phyloP scores from a whole-genome alignment of 2,888 invertebrate species.

The Pardosa pseudoannulata region DNA sequence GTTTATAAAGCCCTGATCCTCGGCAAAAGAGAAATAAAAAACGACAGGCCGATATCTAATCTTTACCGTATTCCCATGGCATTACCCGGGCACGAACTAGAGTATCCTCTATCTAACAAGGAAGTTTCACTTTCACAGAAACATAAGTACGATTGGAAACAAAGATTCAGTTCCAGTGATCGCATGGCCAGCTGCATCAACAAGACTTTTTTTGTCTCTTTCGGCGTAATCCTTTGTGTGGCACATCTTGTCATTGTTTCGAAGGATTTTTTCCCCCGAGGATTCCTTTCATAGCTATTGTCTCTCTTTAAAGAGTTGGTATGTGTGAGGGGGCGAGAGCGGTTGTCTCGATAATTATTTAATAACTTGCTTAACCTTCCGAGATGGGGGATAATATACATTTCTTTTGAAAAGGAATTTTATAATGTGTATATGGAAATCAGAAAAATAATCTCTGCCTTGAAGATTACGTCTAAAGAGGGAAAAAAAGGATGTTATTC shows the following conservation, averaged over 20 bases:
- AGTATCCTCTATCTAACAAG: neutral
- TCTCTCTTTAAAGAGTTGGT: neutral
- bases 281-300: neutral
- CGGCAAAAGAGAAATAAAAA: too few species aligned
- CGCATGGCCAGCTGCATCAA: conserved; percentile 7
- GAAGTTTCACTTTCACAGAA: conserved; percentile 15
- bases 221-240: neutral
- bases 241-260: conserved; percentile 5
- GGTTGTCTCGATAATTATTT: neutral
- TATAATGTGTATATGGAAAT: neutral
- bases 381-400: neutral
- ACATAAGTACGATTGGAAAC: neutral
- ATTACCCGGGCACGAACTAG: too few species aligned
- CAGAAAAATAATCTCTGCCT: neutral
- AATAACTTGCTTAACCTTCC: neutral
- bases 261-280: neutral
- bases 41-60: too few species aligned
- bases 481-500: neutral
- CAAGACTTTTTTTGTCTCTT: neutral
- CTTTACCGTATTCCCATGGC: too few species aligned
- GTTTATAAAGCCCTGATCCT: too few species aligned
- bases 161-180: conserved; percentile 13
- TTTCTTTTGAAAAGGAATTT: neutral
- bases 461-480: neutral
- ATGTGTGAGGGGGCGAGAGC: neutral